phyloP scores from a whole-genome alignment of 2,113 vertebrate genomes.

The Cyanistes caeruleus region DNA sequence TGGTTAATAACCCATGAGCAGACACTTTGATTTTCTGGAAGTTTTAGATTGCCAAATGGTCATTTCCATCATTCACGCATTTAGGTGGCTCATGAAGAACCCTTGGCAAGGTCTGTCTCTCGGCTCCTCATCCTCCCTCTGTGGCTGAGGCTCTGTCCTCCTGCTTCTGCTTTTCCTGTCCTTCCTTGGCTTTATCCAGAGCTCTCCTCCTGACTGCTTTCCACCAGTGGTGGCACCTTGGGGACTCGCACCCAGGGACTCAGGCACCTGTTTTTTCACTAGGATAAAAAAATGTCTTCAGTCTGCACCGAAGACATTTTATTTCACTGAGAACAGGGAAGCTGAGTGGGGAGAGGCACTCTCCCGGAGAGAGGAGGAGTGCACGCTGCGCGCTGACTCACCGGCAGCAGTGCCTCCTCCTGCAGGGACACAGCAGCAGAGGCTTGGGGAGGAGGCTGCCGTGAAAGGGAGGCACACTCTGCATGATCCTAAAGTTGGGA shows the following conservation, averaged over 20 bases:
- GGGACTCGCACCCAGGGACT: rapidly evolving
- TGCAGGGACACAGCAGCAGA: neutral
- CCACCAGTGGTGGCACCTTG: neutral
- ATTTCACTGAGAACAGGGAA: neutral
- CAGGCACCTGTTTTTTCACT: neutral
- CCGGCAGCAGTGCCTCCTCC: neutral
- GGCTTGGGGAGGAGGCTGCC: neutral
- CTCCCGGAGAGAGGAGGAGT: neutral
- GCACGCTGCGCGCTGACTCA: neutral
- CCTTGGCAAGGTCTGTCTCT: neutral
- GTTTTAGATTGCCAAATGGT: neutral
- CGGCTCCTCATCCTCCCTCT: neutral
- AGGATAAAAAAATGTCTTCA: neutral
- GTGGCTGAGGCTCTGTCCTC: neutral
- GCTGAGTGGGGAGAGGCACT: neutral
- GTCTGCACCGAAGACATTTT: neutral
- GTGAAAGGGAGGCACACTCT: neutral
- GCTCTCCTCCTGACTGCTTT: neutral
- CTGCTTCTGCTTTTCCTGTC: neutral
- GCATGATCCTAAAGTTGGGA: neutral
- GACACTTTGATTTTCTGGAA: neutral
- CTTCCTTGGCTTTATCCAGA: neutral
- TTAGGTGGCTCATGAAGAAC: neutral
- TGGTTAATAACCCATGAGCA: neutral
- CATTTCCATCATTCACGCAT: neutral